Conservation (phyloP, 2,888 invertebrate species). For the Stomorhina lunata region DNA sequence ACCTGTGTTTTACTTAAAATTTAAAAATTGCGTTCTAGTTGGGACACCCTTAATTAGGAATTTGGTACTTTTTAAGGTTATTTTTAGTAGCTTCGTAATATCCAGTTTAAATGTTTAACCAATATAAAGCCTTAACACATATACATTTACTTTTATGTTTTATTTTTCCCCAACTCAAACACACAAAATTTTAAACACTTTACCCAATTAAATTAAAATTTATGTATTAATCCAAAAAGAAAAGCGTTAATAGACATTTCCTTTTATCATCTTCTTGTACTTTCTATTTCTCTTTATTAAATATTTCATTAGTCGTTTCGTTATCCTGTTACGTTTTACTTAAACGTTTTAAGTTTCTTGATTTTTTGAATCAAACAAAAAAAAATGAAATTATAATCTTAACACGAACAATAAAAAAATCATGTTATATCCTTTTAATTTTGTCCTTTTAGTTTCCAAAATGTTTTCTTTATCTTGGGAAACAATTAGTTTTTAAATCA, state of each 20-base stretch:
- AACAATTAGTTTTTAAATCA: slow-evolving; percentile 77
- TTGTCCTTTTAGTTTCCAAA: slow-evolving; percentile 49
- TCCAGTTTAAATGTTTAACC: too few species aligned
- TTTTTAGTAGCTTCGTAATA: too few species aligned
- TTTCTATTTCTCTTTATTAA: not conserved
- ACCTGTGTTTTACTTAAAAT: too few species aligned
- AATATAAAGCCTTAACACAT: too few species aligned
- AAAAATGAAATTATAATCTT: not conserved
- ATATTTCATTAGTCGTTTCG: slow-evolving; percentile 28
- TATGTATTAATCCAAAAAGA: not conserved
- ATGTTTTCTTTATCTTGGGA: slow-evolving; percentile 66
- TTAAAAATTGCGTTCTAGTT: too few species aligned
- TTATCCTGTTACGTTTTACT: slow-evolving; percentile 49
- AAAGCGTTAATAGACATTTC: not conserved
- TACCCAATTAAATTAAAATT: too few species aligned
- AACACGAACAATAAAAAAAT: not conserved
- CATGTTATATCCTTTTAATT: slow-evolving; percentile 37
- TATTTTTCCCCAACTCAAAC: too few species aligned
- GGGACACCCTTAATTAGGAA: too few species aligned
- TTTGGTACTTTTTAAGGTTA: too few species aligned
- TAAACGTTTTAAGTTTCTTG: slow-evolving; percentile 50
- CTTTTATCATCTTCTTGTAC: not conserved
- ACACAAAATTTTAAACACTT: too few species aligned
- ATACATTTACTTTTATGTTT: too few species aligned
- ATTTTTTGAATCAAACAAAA: not conserved